Evolutionary conservation across 1,140 invertebrate genomes (phyloP).

Genomic region (Belonocnema kinseyi): DNA sequence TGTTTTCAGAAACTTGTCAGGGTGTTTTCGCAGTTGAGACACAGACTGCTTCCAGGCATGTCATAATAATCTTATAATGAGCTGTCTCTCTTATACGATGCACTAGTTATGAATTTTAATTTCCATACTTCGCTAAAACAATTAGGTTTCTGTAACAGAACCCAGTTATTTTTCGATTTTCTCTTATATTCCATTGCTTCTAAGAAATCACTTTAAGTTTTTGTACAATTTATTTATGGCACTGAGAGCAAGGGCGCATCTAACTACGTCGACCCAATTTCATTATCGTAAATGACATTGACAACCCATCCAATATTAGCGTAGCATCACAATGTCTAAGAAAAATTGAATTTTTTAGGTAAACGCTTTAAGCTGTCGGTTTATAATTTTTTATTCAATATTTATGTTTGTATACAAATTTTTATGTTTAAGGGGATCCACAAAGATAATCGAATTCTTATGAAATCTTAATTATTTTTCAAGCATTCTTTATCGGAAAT

Average conservation of each 20-base stretch:
- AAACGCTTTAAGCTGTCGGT: no score
- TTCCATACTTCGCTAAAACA: background rate
- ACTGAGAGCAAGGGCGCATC: conserved; percentile 48
- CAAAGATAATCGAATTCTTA: no score
- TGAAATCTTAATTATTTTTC: no score
- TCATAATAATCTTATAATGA: no score
- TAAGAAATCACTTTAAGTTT: conserved; percentile 49
- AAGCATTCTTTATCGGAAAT: no score
- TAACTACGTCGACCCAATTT: conserved; percentile 56
- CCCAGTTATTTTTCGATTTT: conserved; percentile 36
- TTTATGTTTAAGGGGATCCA: no score
- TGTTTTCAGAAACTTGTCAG: no score
- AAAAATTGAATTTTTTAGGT: background rate
- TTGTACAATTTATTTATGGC: conserved; percentile 38
- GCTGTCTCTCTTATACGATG: no score
- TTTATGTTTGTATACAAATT: no score
- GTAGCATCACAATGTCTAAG: conserved; percentile 39
- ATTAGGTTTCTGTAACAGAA: conserved; percentile 17
- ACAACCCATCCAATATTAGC: conserved; percentile 18
- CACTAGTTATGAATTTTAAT: background rate
- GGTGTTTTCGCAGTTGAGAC: no score
- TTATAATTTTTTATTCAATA: no score
- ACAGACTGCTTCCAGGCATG: no score
- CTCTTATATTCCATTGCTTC: conserved; percentile 37
- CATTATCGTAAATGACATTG: background rate